Evolutionary conservation across 2,797 vertebrate species (phyloP), one percentile per base, ranked within the genome.

Genomic region (Triplophysa bombifrons): DNA sequence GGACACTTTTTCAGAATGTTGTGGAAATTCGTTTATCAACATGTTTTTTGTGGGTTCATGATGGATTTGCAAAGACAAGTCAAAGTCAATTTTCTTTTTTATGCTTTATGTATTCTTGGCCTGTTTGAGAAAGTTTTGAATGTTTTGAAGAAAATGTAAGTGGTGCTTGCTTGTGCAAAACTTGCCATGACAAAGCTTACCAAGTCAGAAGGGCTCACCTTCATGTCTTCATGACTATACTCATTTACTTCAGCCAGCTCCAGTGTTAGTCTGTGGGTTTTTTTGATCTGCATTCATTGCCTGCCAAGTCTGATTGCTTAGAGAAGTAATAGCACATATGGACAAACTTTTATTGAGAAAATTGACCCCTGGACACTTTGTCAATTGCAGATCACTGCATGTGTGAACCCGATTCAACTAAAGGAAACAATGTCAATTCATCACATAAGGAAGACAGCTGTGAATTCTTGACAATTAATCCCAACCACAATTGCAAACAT

Each of bases 381-480:
- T 67, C 1, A 16, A 10, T 11, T 68, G 22, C 22, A 34, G 17
- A n/a, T 50, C 1, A 13, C 17, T 58, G 60, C 34, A 34, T 60
- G 14, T 41, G 41, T 48, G 8, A 60, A 34, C 25, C n/a, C 9
- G 9, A n/a, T 19, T 61, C 60, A 4, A 17, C 55, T 66, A 30
- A 30, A 30, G 44, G 20, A 69, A 69, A 48, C 48, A 8, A 8
- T 64, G 14, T 67, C 41, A 75, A 41, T 83, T 51, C 34, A 19
- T 64, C 67, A 44, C 19, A 1, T 73, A 66, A 79, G 48, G 60
- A 74, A 66, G 41, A 46, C 80, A 82, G 80, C 82, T 80, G 70
- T 78, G 74, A 7, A 34, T 60, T 55, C 78, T 63, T 44, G 20
- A 76, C n/a, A n/a, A 58, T 60, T 61, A 34, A 34, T 19, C 48